Percentiles rank a stretch among this genome's conserved stretches.
phyloP scores from a whole-genome alignment of 2,113 vertebrate species.

The Gambusia affinis region DNA sequence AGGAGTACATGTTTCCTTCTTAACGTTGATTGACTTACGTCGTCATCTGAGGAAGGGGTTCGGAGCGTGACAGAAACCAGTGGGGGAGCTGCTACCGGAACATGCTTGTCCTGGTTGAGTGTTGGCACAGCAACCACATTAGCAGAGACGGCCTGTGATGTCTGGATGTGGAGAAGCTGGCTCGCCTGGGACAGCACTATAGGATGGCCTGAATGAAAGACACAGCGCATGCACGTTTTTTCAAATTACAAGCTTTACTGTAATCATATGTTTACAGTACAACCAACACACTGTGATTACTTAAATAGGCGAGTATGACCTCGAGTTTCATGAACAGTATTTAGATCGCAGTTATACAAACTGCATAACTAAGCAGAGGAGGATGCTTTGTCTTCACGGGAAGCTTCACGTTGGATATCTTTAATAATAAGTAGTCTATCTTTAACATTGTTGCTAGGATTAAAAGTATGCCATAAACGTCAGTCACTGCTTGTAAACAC shows the following conservation, averaged over 20 bases:
- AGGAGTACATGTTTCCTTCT: not conserved
- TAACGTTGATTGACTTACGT: constrained; percentile 60
- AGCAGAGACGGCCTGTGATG: constrained; percentile 75
- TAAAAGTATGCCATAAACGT: not conserved
- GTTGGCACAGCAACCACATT: constrained; percentile 78
- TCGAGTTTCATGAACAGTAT: not conserved
- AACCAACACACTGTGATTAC: constrained; percentile 39
- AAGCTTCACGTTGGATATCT: not conserved
- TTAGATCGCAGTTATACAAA: too few species aligned
- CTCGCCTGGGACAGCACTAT: constrained; percentile 84
- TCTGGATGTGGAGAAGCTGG: constrained; percentile 86
- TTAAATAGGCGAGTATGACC: not conserved
- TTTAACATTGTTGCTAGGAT: not conserved
- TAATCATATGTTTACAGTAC: constrained; percentile 38
- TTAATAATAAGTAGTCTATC: not conserved
- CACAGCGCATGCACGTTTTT: constrained; percentile 11
- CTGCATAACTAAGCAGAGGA: not conserved
- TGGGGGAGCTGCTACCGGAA: constrained; percentile 63
- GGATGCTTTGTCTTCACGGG: not conserved
- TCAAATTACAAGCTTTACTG: constrained; percentile 39
- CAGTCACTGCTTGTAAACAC: not conserved
- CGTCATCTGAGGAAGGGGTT: constrained; percentile 71
- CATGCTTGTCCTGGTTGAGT: constrained; percentile 71
- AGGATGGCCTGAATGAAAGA: constrained; percentile 76
- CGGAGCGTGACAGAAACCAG: constrained; percentile 56